Conservation (phyloP, 2,888 invertebrate genomes). For the Neelides folsomi region DNA sequence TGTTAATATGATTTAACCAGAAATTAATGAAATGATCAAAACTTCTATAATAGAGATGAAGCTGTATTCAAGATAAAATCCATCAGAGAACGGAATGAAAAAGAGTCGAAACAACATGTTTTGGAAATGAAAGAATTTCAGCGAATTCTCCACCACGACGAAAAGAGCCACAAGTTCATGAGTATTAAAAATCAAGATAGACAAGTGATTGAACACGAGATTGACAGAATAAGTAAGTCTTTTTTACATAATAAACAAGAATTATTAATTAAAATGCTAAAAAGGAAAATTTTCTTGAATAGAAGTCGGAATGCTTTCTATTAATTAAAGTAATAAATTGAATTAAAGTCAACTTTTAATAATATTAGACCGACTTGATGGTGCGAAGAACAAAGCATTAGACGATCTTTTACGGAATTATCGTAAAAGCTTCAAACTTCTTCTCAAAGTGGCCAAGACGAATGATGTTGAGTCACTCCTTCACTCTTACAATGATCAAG, state of each 20-base stretch:
- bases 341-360: not conserved
- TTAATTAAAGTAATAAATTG: not conserved
- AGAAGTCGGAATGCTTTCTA: too few relatives aligned
- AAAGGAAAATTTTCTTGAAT: too few relatives aligned
- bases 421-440: conserved; percentile 11
- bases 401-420: conserved; percentile 14
- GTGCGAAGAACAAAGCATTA: conserved; percentile 17
- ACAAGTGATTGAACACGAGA: conserved; percentile 13
- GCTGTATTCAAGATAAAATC: conserved; percentile 13
- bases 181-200: conserved; percentile 16
- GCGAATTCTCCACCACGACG: conserved; percentile 23
- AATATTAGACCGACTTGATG: conserved; percentile 7
- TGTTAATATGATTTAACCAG: not conserved
- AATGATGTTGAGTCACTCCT: conserved; percentile 15
- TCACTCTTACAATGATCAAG: conserved; percentile 43
- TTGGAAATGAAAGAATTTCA: conserved; percentile 28
- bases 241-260: not conserved
- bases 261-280: too few relatives aligned
- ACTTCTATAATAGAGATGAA: conserved; percentile 16
- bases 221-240: conserved; percentile 8
- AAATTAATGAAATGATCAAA: not conserved
- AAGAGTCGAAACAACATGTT: conserved; percentile 26
- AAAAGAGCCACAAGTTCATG: conserved; percentile 21
- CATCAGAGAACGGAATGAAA: conserved; percentile 24
- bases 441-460: conserved; percentile 13